Conservation (phyloP, 2,888 invertebrate genomes). For the Sarcophaga carnaria region DNA sequence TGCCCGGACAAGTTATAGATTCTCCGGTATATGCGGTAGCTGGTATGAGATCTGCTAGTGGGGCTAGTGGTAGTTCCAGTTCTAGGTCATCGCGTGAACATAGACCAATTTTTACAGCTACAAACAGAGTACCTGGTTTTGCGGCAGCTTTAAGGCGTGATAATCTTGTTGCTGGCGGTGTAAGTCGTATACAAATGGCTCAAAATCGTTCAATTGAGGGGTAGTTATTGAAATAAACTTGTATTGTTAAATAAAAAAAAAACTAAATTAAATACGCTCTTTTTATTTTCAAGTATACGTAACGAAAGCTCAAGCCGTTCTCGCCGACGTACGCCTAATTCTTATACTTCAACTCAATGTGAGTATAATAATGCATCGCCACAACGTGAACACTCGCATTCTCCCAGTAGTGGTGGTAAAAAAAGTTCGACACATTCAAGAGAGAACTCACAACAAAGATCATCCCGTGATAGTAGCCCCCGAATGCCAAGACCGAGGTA, state of each 20-base stretch:
- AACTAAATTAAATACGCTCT: background rate
- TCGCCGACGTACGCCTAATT: slow-evolving; percentile 82
- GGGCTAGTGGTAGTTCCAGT: slow-evolving; percentile 73
- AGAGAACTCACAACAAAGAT: slow-evolving; percentile 78
- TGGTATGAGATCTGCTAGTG: slow-evolving; percentile 72
- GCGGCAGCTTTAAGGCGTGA: slow-evolving; percentile 84
- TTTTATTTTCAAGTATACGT: slow-evolving; percentile 73
- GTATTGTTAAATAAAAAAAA: slow-evolving; percentile 2
- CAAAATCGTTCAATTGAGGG: slow-evolving; percentile 80
- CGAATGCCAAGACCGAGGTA: slow-evolving; percentile 86
- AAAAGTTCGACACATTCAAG: slow-evolving; percentile 81
- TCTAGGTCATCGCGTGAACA: slow-evolving; percentile 80
- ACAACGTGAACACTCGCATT: slow-evolving; percentile 81
- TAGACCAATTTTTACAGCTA: slow-evolving; percentile 83
- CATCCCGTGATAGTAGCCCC: slow-evolving; percentile 86
- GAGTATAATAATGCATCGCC: slow-evolving; percentile 62
- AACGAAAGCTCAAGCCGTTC: slow-evolving; percentile 76
- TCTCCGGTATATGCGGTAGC: slow-evolving; percentile 78
- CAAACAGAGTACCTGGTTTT: slow-evolving; percentile 83
- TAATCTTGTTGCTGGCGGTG: slow-evolving; percentile 76
- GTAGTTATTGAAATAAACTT: slow-evolving; percentile 71
- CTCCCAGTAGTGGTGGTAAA: slow-evolving; percentile 81
- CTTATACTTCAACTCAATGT: slow-evolving; percentile 80
- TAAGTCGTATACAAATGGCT: slow-evolving; percentile 80
- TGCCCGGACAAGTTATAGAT: slow-evolving; percentile 83